Percentiles rank a stretch among this genome's conserved stretches.
These are phyloP conservation scores for Eubasilissa splendida DNA, from an alignment of 2,888 invertebrate genomes.

Conservation along the genomic window DNA sequence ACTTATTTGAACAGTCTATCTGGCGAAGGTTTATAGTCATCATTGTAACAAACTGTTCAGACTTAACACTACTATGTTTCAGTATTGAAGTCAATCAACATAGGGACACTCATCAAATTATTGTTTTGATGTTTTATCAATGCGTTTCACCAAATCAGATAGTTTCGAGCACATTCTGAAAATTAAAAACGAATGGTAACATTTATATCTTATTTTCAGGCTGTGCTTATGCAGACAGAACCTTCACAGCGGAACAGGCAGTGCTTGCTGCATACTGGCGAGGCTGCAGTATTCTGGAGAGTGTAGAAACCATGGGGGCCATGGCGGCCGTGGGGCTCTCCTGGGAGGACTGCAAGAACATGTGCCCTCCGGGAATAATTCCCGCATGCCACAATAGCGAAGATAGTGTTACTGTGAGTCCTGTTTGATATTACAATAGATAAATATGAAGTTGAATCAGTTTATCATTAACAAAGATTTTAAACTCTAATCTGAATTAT, in stretches of 20 bases:
- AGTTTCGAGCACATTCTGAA: neutral
- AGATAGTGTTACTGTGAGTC: conserved; percentile 87
- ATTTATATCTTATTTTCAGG: conserved; percentile 72
- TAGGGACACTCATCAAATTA: too few species aligned
- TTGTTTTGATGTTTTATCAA: too few species aligned
- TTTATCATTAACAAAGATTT: too few species aligned
- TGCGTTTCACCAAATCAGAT: too few species aligned
- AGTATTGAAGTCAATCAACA: too few species aligned
- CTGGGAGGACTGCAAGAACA: conserved; percentile 85
- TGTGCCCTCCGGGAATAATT: conserved; percentile 84
- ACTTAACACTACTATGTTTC: too few species aligned
- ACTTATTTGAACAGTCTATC: too few species aligned
- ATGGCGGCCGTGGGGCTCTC: conserved; percentile 96
- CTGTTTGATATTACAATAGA: neutral
- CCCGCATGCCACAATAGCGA: conserved; percentile 96
- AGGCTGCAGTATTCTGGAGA: conserved; percentile 87
- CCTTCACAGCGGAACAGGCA: conserved; percentile 94
- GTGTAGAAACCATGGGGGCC: conserved; percentile 80
- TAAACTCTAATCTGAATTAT: too few species aligned
- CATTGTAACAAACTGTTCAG: too few species aligned
- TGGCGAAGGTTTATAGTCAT: too few species aligned
- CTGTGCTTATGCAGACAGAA: conserved; percentile 97
- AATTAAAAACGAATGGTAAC: neutral
- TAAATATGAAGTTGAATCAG: neutral
- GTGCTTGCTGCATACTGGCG: conserved; percentile 95